These are phyloP conservation scores for Lycia hirtaria DNA, from an alignment of 2,888 invertebrate species.

Conservation along the genomic window DNA sequence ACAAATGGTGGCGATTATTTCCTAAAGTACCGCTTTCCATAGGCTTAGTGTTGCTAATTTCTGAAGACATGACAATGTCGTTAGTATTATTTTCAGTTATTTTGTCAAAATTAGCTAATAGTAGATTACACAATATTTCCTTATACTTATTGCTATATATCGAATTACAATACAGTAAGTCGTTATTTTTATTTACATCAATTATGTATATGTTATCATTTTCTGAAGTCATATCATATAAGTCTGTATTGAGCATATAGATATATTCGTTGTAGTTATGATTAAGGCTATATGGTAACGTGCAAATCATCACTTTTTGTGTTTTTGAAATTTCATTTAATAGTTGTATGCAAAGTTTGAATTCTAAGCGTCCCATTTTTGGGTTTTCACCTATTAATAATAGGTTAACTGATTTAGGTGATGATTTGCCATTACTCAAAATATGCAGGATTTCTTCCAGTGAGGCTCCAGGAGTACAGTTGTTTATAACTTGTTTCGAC, in stretches of 20 bases:
- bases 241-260: not conserved
- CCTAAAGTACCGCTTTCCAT: not conserved
- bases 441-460: not conserved
- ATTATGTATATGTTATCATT: not conserved
- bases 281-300: not conserved
- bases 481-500: not conserved
- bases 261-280: not conserved
- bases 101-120: not conserved
- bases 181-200: not conserved
- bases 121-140: not conserved
- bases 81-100: not conserved
- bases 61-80: not conserved
- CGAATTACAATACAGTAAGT: slow-evolving; percentile 1
- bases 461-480: not conserved
- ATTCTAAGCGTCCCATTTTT: not conserved
- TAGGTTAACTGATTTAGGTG: not conserved
- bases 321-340: not conserved
- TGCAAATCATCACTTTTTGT: not conserved
- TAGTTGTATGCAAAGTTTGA: slow-evolving; percentile 8
- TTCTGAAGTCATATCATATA: not conserved
- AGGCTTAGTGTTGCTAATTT: not conserved
- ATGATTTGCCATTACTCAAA: not conserved
- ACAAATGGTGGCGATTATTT: not conserved
- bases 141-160: not conserved
- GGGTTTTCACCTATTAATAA: not conserved